Percentiles rank a stretch among this genome's conserved stretches.
phyloP scores from a whole-genome alignment of 2,888 invertebrate species.

The Mactromeris polynyma region DNA sequence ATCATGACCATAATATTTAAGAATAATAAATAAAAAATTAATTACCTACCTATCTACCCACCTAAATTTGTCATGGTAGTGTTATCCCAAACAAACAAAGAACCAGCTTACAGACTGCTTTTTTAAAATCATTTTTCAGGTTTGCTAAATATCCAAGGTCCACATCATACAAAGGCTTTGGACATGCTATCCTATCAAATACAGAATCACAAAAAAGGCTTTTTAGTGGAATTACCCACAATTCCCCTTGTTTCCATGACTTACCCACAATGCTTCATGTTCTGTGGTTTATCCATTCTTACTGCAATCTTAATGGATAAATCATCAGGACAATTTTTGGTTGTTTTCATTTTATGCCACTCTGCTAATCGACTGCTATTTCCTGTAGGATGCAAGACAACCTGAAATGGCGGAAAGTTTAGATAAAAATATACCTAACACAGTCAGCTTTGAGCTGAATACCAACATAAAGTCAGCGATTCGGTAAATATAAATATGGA shows the following conservation, averaged over 20 bases:
- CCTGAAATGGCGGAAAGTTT: constrained; percentile 79
- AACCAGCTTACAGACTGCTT: too few relatives aligned
- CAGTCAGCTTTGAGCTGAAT: background rate
- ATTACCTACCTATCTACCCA: too few relatives aligned
- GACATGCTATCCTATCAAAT: too few relatives aligned
- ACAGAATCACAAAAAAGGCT: too few relatives aligned
- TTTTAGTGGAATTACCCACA: too few relatives aligned
- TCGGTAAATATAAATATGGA: background rate
- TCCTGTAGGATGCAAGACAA: constrained; percentile 90
- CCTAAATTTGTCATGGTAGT: too few relatives aligned
- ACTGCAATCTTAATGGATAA: constrained; percentile 98
- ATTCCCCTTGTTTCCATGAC: constrained; percentile 73
- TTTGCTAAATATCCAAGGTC: too few relatives aligned
- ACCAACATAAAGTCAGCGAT: background rate
- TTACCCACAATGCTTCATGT: constrained; percentile 99
- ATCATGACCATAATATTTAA: too few relatives aligned
- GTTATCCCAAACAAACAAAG: too few relatives aligned
- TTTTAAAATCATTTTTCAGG: too few relatives aligned
- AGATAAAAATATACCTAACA: background rate
- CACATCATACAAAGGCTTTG: too few relatives aligned
- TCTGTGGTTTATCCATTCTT: constrained; percentile 99
- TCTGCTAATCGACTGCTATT: constrained; percentile 89
- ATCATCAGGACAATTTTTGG: constrained; percentile 98
- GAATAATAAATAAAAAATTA: too few relatives aligned
- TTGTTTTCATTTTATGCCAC: constrained; percentile 98